Conservation (phyloP, 2,113 vertebrate genomes). For the Spermophilus dauricus region DNA sequence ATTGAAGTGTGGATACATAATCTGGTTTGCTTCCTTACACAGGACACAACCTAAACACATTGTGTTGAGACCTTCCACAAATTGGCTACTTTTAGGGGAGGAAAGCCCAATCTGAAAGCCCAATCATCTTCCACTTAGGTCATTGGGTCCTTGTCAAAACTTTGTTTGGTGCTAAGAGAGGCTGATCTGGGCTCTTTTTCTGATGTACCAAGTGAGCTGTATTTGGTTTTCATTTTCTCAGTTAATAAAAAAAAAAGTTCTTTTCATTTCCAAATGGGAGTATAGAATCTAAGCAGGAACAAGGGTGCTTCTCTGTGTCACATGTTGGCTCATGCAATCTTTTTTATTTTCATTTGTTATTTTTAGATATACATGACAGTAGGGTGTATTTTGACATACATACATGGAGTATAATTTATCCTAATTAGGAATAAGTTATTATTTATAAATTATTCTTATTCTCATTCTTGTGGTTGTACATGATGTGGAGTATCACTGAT, state of each 20-base stretch:
- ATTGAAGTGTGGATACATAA: background rate
- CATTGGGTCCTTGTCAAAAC: background rate
- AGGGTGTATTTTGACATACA: no score
- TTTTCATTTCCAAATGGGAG: slow-evolving; percentile 40
- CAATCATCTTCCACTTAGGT: background rate
- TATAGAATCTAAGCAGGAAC: background rate
- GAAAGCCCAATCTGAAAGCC: background rate
- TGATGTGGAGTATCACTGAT: no score
- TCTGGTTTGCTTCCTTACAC: background rate
- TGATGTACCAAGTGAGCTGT: slow-evolving; percentile 1
- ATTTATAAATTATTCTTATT: no score
- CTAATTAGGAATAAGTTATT: no score
- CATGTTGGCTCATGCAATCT: background rate
- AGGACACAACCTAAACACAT: background rate
- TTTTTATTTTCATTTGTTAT: background rate
- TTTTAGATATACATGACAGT: no score
- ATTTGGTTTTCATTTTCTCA: slow-evolving; percentile 36
- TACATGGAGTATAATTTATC: no score
- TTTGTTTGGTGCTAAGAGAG: slow-evolving; percentile 4
- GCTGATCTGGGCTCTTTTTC: background rate
- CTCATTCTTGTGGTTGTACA: no score
- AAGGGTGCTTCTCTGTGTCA: background rate
- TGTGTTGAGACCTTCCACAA: background rate
- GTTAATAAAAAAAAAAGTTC: background rate
- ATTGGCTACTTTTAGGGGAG: background rate